These are phyloP conservation scores for Heloderma charlesbogerti DNA, from an alignment of 2,113 vertebrate species.

Conservation along the genomic window DNA sequence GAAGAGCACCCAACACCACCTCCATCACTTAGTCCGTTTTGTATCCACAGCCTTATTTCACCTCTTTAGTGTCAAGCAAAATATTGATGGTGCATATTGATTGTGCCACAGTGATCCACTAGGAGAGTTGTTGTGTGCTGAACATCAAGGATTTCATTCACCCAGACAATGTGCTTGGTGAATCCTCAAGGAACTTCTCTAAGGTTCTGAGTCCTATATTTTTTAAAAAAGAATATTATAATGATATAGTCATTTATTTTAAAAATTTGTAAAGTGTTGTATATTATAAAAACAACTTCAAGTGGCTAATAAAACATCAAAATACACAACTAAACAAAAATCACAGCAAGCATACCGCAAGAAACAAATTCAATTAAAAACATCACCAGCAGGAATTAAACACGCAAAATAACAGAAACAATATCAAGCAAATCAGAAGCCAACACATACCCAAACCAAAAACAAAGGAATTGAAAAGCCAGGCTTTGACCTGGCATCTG, in stretches of 20 bases:
- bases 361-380: background rate
- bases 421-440: background rate
- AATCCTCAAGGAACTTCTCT: constrained; percentile 51
- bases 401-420: background rate
- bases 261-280: background rate
- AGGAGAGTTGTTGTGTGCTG: constrained; percentile 70
- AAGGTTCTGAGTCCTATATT: constrained; percentile 67
- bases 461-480: background rate
- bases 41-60: constrained; percentile 42
- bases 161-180: constrained; percentile 62
- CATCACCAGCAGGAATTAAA: background rate
- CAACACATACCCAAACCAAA: background rate
- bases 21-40: constrained; percentile 46
- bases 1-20: constrained; percentile 35
- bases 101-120: constrained; percentile 77
- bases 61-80: constrained; percentile 66
- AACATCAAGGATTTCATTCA: constrained; percentile 60
- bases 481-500: background rate
- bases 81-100: constrained; percentile 65
- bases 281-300: background rate
- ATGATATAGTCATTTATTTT: background rate
- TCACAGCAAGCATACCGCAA: background rate
- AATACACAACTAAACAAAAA: background rate
- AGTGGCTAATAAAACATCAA: background rate
- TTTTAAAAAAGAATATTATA: background rate